Evolutionary conservation across 2,888 invertebrate genomes (phyloP), one percentile per base, ranked within the genome.

Genomic region (Diarsia mendica): DNA sequence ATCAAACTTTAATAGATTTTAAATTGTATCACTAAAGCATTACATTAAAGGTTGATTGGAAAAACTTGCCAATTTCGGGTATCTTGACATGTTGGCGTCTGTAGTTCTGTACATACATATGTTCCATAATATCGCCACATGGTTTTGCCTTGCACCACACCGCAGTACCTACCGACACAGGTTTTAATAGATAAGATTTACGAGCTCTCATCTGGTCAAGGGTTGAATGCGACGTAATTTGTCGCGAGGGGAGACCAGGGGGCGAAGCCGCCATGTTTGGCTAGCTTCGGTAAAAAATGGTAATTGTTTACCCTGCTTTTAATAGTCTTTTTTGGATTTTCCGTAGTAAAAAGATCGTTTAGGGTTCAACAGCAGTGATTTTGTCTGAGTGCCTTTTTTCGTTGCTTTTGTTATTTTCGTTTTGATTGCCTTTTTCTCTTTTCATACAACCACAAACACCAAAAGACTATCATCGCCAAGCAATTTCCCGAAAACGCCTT

Each of bases 181-280:
- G 93, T 92, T 94, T 93, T 93, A 94, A 94, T 94, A 92, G 93
- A 90, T 89, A 91, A 93, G 94, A 95, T 95, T 95, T 94, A 95
- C 91, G 93, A 88, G 88, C 89, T 90, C 93, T 95, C 94, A 95
- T 94, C 95, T 94, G 94, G 94, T 90, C 92, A 93, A 91, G 93
- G 94, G 94, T 90, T 89, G 88, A 88, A 86, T 84, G 87, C 87
- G 87, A 89, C 89, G 91, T 93, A 91, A 94, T 94, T 93, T 94
- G 94, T 93, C 90, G 92, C 89, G 89, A 77, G 88, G 86, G 90
- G 87, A 58, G 83, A 60, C 71, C 75, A 66, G 78, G 76, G 76
- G 87, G 83, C 82, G 80, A 77, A 66, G 86, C 69, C 86, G 90
- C 89, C 85, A 88, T 90, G 77, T 89, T 78, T 79, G 73, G 65